phyloP scores from a whole-genome alignment of 2,113 vertebrate genomes.

The Paracanthobrama guichenoti region DNA sequence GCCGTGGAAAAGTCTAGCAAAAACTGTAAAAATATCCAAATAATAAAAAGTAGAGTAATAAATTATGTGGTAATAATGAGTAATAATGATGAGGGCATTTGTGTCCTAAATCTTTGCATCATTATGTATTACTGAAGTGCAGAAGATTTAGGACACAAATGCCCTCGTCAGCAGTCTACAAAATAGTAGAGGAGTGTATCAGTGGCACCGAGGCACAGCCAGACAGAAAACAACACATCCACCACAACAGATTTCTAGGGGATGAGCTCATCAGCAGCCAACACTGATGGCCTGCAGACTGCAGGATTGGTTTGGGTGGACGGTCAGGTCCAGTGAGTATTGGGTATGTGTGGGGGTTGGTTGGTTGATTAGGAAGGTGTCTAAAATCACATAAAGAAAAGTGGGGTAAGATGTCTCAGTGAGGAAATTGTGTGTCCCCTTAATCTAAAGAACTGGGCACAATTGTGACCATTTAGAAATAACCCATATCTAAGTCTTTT shows the following conservation, averaged over 20 bases:
- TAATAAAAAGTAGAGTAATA: too few species aligned
- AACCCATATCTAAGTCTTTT: too few species aligned
- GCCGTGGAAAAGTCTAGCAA: too few species aligned
- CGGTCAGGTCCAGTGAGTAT: background rate
- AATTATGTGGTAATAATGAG: too few species aligned
- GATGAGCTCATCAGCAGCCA: constrained; percentile 30
- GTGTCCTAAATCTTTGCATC: too few species aligned
- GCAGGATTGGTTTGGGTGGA: background rate
- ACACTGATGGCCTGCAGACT: background rate
- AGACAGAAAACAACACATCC: background rate
- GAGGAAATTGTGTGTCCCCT: background rate
- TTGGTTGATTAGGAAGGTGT: background rate
- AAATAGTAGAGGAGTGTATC: background rate
- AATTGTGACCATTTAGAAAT: background rate
- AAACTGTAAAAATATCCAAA: too few species aligned
- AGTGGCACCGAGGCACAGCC: constrained; percentile 3
- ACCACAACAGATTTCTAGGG: constrained; percentile 6
- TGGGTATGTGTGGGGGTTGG: background rate
- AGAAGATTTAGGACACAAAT: background rate
- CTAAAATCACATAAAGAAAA: background rate
- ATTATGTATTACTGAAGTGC: background rate
- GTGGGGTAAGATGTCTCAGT: background rate
- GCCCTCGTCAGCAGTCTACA: background rate
- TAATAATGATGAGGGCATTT: too few species aligned
- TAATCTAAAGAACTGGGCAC: background rate